A percentile compares a stretch with the other conserved stretches of the same genome.
Conservation (phyloP, 2,888 invertebrate species). For the Dryococelus australis region DNA sequence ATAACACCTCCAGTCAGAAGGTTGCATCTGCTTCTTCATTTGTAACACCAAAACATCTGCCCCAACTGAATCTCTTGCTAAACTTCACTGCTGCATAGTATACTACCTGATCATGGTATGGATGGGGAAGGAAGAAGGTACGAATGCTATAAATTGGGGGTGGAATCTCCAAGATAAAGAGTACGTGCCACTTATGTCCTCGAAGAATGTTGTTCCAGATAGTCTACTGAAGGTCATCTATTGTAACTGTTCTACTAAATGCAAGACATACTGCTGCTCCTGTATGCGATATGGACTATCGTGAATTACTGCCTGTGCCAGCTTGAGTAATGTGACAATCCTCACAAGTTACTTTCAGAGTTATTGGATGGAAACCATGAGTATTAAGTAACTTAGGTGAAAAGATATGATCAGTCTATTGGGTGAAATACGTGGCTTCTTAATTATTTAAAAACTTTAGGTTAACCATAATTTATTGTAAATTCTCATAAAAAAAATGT, state of each 20-base stretch:
- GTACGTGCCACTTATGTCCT: not conserved
- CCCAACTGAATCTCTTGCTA: not conserved
- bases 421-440: too few relatives aligned
- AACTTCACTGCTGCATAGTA: not conserved
- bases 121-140: not conserved
- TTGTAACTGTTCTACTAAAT: not conserved
- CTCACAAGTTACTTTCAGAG: too few relatives aligned
- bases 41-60: not conserved
- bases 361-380: too few relatives aligned
- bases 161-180: not conserved
- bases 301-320: not conserved
- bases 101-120: slow-evolving; percentile 2
- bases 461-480: too few relatives aligned
- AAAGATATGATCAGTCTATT: too few relatives aligned
- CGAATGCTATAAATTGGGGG: not conserved
- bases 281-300: not conserved
- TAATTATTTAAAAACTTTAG: too few relatives aligned
- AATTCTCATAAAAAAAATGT: too few relatives aligned
- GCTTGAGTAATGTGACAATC: not conserved
- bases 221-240: too few relatives aligned
- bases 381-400: too few relatives aligned
- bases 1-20: not conserved
- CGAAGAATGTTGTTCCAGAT: too few relatives aligned
- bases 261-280: not conserved
- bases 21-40: too few relatives aligned